Evolutionary conservation across 2,888 invertebrate genomes (phyloP), one percentile per base, ranked within the genome.

Genomic region (Synergus umbraculus): DNA sequence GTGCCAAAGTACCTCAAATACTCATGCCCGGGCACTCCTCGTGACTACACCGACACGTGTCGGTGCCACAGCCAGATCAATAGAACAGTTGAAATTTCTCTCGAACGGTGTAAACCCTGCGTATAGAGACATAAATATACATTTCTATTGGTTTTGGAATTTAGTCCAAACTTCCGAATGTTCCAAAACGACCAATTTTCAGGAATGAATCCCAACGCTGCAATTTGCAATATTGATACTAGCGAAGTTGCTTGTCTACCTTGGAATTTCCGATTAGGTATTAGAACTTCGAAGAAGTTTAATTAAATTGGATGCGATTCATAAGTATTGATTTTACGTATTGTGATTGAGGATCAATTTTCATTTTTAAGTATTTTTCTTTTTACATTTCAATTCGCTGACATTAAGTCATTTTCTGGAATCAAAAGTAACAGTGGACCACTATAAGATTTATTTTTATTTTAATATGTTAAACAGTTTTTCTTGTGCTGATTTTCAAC

Each of bases 61-160:
- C 73, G 15, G 54, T 73, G 73, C 73, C 54, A 73, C 73, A 15
- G n/a, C 29, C 37, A 73, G 73, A 73, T 73, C 73, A 54, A 73
- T 73, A 73, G 73, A 54, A 73, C 54, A 73, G 73, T 73, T 54
- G 73, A 73, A 73, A 73, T 73, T 49, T 37, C 73, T 73, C 73
- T 73, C 37, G 37, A 54, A 15, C 73, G n/a, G 15, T 69, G 49
- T 69, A 69, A 69, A 69, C 49, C 54, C 49, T 29, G 10, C 37
- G 22, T 29, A 37, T 10, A 37, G 13, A 46, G 13, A 46, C 22
- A 67, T 15, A 43, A n/a, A 67, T 44, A 67, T 46, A 67, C 18
- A 69, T 49, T 29, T 4, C 29, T 13, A 67, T 49, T 9, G 49
- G 37, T 73, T 73, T 73, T 37, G 8, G 37, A 73, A 73, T 54